Evolutionary conservation across 2,888 invertebrate genomes (phyloP), one percentile per base, ranked within the genome.

Genomic region (Galeruca laticollis): DNA sequence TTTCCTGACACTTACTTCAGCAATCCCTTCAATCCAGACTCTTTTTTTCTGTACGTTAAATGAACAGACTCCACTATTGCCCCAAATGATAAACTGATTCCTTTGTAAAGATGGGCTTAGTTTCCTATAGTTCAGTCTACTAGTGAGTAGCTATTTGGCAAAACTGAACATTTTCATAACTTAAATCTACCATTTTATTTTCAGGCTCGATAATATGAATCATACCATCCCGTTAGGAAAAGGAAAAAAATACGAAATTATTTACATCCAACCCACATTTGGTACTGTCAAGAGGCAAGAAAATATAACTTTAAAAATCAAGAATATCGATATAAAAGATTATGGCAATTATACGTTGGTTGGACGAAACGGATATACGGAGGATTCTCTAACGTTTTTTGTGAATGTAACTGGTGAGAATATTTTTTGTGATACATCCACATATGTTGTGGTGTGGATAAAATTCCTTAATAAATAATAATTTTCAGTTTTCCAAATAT

Each of bases 261-360:
- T 43, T 8, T 52, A 57, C 11, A 31, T n/a, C n/a, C 47, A 47
- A 18, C 18, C 26, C 8, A 47, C 9, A 6, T 33, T 33, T 33
- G n/a, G 5, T 5, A 35, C 9, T 6, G 13, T 11, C n/a, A 18
- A 13, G 11, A 57, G 8, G 13, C 21, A 20, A 8, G 59, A 51
- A 49, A 13, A 49, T 33, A 59, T 65, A 20, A 78, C 84, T 10
- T 78, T 91, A 15, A 84, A 84, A 71, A 88, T 92, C 26, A 85
- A 83, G 13, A 84, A 86, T 57, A 82, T 90, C 0, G 83, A 83
- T 21, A 80, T 91, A 3, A 75, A 79, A 5, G 90, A 92, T 80
- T 87, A 87, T 70, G 92, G 92, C 13, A 80, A 81, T 15, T 92
- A 92, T 79, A 82, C 84, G 0, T 82, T 92, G 2, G 83, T 84